These are phyloP conservation scores for Ashinkailepas kermadecensis DNA, from an alignment of 2,888 invertebrate genomes.

Conservation along the genomic window DNA sequence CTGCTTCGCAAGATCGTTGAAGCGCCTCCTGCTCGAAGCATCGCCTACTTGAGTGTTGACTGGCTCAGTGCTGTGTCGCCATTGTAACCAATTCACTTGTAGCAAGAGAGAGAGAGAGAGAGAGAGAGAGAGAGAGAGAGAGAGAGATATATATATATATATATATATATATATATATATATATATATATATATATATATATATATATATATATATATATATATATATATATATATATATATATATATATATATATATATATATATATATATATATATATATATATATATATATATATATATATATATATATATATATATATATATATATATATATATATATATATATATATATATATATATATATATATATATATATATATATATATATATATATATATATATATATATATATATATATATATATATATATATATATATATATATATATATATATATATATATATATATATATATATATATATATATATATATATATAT, in stretches of 20 bases:
- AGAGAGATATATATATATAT: not conserved
- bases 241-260: conserved; percentile 24
- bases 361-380: too few relatives aligned
- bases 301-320: not conserved
- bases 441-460: conserved; percentile 19
- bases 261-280: conserved; percentile 11
- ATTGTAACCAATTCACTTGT: too few relatives aligned
- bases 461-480: conserved; percentile 22
- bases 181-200: too few relatives aligned
- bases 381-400: too few relatives aligned
- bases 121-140: not conserved
- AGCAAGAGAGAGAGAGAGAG: not conserved
- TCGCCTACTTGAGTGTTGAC: too few relatives aligned
- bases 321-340: not conserved
- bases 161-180: too few relatives aligned
- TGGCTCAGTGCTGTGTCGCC: too few relatives aligned
- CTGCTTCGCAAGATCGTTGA: too few relatives aligned
- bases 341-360: too few relatives aligned
- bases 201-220: too few relatives aligned
- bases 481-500: conserved; percentile 1
- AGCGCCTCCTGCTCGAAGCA: too few relatives aligned
- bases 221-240: conserved; percentile 12
- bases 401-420: not conserved
- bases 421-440: conserved; percentile 21
- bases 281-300: conserved; percentile 24